Percentiles rank a stretch among this genome's conserved stretches.
These are phyloP conservation scores for Cyrtorhinus lividipennis DNA, from an alignment of 1,140 invertebrate genomes.

Conservation along the genomic window DNA sequence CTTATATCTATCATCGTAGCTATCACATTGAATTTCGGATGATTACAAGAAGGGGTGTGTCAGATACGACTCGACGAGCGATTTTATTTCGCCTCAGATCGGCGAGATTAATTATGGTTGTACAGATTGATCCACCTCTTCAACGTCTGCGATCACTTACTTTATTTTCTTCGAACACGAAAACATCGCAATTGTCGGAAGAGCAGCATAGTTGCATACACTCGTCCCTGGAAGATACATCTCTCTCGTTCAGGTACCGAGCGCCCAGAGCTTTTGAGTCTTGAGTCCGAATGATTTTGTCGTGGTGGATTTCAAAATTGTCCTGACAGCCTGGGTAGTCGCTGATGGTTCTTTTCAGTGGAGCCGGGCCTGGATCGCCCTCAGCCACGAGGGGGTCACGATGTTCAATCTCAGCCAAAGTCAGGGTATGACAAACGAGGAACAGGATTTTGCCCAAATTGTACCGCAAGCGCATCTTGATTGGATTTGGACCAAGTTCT, in stretches of 20 bases:
- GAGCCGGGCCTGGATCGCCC: neutral
- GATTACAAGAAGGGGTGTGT: too few relatives aligned
- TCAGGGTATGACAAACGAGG: neutral
- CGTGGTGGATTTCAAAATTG: constrained; percentile 68
- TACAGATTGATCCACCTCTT: too few relatives aligned
- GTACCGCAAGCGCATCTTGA: neutral
- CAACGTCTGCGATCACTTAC: too few relatives aligned
- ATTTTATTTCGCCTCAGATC: too few relatives aligned
- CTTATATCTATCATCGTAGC: too few relatives aligned
- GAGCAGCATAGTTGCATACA: constrained; percentile 75
- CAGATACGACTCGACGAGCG: too few relatives aligned
- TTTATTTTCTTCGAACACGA: constrained; percentile 76
- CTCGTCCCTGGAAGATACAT: constrained; percentile 59
- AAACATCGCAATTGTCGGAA: constrained; percentile 74
- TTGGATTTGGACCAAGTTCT: too few relatives aligned
- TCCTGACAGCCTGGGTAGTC: constrained; percentile 33
- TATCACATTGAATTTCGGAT: too few relatives aligned
- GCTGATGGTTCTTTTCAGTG: neutral
- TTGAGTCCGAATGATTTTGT: constrained; percentile 80
- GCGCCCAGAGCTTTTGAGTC: constrained; percentile 76
- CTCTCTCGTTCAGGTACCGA: constrained; percentile 71
- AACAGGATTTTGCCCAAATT: neutral
- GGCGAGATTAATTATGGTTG: too few relatives aligned
- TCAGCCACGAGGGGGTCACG: neutral
- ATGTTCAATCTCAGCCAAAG: neutral